phyloP scores from a whole-genome alignment of 2,888 invertebrate species.

The Caenorhabditis sp. region DNA sequence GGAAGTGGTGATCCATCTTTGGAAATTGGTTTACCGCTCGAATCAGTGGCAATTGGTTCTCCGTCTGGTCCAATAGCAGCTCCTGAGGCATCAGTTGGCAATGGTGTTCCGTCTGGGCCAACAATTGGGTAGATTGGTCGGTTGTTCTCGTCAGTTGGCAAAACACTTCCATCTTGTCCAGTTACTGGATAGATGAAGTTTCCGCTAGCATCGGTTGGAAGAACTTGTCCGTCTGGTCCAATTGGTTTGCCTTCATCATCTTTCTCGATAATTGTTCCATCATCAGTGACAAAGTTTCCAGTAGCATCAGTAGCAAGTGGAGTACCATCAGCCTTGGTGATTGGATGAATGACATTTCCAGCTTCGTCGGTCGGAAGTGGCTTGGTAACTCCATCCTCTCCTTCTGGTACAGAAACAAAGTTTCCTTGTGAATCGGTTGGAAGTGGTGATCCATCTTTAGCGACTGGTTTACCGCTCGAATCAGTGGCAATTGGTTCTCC shows the following conservation, averaged over 20 bases:
- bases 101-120: constrained; percentile 50
- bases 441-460: constrained; percentile 38
- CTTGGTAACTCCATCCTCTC: constrained; percentile 9
- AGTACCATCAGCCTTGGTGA: constrained; percentile 31
- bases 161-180: constrained; percentile 31
- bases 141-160: constrained; percentile 30
- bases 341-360: constrained; percentile 31
- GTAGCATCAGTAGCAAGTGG: constrained; percentile 25
- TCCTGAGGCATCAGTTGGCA: constrained; percentile 44
- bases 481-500: constrained; percentile 23
- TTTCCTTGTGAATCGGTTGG: constrained; percentile 54
- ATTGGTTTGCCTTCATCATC: constrained; percentile 41
- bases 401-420: constrained; percentile 33
- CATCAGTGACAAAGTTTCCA: constrained; percentile 23
- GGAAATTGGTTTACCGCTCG: constrained; percentile 17
- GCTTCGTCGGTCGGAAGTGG: constrained; percentile 39
- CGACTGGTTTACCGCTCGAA: constrained; percentile 21
- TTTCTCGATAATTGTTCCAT: constrained; percentile 26
- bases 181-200: constrained; percentile 36
- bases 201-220: constrained; percentile 47
- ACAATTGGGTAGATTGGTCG: constrained; percentile 18
- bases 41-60: constrained; percentile 26
- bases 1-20: constrained; percentile 36
- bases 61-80: constrained; percentile 27
- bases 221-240: constrained; percentile 23